These are phyloP conservation scores for Conus canariensis DNA, from an alignment of 2,888 invertebrate genomes.

Conservation along the genomic window DNA sequence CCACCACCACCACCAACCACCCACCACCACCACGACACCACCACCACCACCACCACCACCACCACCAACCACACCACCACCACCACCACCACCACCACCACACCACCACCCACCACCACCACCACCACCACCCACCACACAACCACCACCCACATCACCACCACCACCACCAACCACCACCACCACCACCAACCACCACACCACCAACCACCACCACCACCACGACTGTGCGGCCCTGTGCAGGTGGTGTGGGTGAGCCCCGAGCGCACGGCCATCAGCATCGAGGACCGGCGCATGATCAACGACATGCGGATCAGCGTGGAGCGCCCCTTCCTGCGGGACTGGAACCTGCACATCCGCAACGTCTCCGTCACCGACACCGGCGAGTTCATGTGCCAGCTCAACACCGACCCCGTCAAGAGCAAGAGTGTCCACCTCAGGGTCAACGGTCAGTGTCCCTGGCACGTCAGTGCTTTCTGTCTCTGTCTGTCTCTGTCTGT, in stretches of 20 bases:
- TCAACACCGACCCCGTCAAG: constrained; percentile 72
- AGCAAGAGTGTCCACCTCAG: constrained; percentile 70
- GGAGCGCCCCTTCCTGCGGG: constrained; percentile 64
- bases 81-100: too few relatives aligned
- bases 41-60: too few relatives aligned
- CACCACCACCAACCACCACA: too few relatives aligned
- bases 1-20: too few relatives aligned
- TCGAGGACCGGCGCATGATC: constrained; percentile 67
- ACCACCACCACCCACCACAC: too few relatives aligned
- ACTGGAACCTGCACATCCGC: constrained; percentile 75
- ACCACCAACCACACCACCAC: too few relatives aligned
- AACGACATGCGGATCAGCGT: constrained; percentile 73
- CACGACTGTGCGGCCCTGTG: constrained; percentile 30
- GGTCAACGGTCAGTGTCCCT: constrained; percentile 68
- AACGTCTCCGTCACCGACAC: constrained; percentile 66
- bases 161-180: too few relatives aligned
- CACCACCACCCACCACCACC: too few relatives aligned
- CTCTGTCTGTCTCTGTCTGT: background rate
- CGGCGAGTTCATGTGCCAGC: constrained; percentile 73
- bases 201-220: too few relatives aligned
- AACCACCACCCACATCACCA: too few relatives aligned
- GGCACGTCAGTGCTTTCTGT: background rate
- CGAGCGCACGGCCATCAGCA: constrained; percentile 63
- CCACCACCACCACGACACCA: too few relatives aligned
- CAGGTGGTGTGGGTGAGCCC: constrained; percentile 76